Percentiles rank a stretch among this genome's conserved stretches.
Evolutionary conservation across 2,113 vertebrate species (phyloP).

Genomic region (Galeopterus variegatus): DNA sequence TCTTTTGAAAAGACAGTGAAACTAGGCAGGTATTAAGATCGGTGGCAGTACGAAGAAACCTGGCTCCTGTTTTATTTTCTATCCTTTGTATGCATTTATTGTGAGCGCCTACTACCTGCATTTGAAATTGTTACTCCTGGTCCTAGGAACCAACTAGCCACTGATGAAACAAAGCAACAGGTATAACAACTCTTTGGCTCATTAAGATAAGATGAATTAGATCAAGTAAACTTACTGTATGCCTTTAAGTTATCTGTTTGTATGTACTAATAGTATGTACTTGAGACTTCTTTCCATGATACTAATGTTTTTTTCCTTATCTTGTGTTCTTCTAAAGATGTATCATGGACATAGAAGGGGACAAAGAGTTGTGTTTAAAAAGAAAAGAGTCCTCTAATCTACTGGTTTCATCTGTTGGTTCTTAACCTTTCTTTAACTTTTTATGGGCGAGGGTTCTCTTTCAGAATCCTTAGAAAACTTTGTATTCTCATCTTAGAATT

Average conservation of each 20-base stretch:
- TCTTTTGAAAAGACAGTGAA: background rate
- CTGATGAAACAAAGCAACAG: background rate
- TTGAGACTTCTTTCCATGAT: constrained; percentile 12
- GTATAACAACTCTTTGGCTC: background rate
- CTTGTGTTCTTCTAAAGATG: background rate
- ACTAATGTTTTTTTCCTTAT: background rate
- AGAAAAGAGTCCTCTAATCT: background rate
- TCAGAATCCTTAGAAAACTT: constrained; percentile 38
- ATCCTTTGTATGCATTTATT: background rate
- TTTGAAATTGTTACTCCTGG: background rate
- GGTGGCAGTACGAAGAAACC: background rate
- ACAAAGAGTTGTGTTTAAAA: background rate
- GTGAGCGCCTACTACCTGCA: background rate
- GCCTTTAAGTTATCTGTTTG: background rate
- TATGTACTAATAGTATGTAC: background rate
- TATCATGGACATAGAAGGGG: background rate
- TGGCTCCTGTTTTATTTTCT: background rate
- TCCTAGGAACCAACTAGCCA: background rate
- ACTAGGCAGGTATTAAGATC: background rate
- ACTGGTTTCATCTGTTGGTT: background rate
- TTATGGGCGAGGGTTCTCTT: background rate
- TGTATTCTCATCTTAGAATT: background rate
- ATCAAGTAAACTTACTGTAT: background rate
- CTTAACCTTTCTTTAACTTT: background rate
- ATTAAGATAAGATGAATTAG: background rate